phyloP scores from a whole-genome alignment of 2,113 vertebrate genomes.

The Madoqua kirkii region DNA sequence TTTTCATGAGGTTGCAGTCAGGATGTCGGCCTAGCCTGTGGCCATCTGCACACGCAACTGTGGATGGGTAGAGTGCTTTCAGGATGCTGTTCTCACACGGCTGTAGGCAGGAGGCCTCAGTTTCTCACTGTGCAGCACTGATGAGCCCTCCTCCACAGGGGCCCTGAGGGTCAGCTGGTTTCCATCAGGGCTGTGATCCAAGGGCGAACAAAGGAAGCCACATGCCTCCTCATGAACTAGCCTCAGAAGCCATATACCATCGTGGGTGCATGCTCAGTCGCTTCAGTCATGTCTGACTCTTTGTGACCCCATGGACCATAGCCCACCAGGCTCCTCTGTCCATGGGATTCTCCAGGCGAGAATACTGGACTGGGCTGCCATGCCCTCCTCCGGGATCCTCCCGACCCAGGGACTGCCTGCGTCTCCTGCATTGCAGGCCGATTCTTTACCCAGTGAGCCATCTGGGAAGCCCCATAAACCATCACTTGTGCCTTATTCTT shows the following conservation, averaged over 20 bases:
- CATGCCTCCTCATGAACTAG: neutral
- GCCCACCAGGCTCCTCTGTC: neutral
- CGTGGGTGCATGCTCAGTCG: fast-evolving
- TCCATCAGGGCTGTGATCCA: neutral
- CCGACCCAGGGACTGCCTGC: fast-evolving
- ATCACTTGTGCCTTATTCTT: neutral
- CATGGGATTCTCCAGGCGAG: neutral
- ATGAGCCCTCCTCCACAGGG: neutral
- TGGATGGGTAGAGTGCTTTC: neutral
- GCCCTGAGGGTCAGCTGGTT: neutral
- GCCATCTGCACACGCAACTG: neutral
- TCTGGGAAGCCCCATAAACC: neutral
- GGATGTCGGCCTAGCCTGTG: neutral
- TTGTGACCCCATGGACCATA: neutral
- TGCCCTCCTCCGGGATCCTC: neutral
- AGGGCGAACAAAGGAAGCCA: neutral
- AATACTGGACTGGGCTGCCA: neutral
- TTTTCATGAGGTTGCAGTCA: neutral
- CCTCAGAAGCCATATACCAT: neutral
- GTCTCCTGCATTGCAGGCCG: neutral
- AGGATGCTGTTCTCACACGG: neutral
- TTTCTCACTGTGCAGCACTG: neutral
- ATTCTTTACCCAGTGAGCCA: neutral
- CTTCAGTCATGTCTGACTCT: neutral
- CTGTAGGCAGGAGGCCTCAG: neutral